Base-by-base conservation (phyloP, 1,140 invertebrate species). In the Glomeris maerens region DNA sequence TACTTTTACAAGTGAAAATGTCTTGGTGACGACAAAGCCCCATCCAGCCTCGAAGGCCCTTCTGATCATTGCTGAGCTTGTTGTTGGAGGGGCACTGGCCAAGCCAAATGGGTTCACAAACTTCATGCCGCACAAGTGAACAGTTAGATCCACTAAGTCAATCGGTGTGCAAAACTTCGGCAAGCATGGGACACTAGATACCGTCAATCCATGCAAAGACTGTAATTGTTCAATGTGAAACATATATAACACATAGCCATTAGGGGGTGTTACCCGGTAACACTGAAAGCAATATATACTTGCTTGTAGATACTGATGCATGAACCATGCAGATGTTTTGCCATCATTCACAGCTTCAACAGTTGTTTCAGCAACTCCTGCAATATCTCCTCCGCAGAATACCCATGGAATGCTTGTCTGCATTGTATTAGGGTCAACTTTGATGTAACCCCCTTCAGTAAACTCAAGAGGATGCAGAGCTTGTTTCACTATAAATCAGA, bases 291-390 rank as follows among this genome's bases (percentile, higher is more conserved):
- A n/a, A n/a, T n/a, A n/a, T 29, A 23, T 2, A 17, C 42, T 52
- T 62, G 88, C 84, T 74, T 93, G 87, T 45, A 98, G 70, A 64
- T 86, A 89, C 58, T 81, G 83, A 62, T 98, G 95, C 44, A 98
- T 96, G 57, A 77, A 76, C 93, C 93, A 97, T 3, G 93, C 85
- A 1, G 94, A 93, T 3, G 81, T 87, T 72, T 98, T 98, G 23
- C 94, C 94, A 71, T 98, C 94, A 66, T 98, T 98, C 0, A 95
- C 91, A 1, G 90, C 85, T 72, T 98, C 94, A 0, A 98, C 94
- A 0, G 94, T 97, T 0, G 94, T 98, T 66, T 97, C 88, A 0
- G 92, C 83, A 21, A 89, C 74, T 1, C 92, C 93, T 5, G 86
- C 90, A 5, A 97, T 61, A 69, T 98, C 95, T 1, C 95, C 95